Evolutionary conservation across 2,113 vertebrate species (phyloP).

Genomic region (Macroglossus sobrinus): DNA sequence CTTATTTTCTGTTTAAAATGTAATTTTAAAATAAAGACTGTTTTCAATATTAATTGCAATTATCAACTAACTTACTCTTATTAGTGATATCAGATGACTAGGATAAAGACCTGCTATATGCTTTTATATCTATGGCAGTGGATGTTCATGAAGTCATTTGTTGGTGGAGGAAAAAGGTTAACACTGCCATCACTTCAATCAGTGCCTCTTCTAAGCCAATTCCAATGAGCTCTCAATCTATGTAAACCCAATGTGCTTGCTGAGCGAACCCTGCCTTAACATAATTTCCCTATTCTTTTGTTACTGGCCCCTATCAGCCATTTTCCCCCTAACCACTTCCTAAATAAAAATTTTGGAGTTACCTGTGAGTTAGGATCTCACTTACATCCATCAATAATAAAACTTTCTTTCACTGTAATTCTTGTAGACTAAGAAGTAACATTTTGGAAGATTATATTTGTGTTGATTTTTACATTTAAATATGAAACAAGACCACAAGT

Average conservation of each 20-base stretch:
- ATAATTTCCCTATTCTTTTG: background rate
- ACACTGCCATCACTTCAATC: background rate
- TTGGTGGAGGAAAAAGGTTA: background rate
- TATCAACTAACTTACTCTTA: background rate
- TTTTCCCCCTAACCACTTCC: background rate
- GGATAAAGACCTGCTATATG: background rate
- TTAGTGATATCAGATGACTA: background rate
- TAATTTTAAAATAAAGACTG: background rate
- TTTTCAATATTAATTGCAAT: background rate
- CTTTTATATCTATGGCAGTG: background rate
- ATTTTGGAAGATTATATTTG: constrained; percentile 37
- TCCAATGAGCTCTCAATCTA: background rate
- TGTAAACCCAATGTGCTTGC: background rate
- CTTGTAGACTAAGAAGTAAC: constrained; percentile 10
- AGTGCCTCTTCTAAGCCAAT: background rate
- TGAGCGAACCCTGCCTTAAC: background rate
- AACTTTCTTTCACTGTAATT: background rate
- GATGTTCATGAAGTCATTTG: background rate
- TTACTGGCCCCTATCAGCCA: background rate
- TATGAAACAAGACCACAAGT: background rate
- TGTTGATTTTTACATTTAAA: constrained; percentile 35
- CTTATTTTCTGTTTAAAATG: background rate
- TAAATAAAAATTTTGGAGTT: background rate
- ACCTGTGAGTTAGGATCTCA: background rate
- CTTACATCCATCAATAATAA: background rate